A percentile compares a stretch with the other conserved stretches of the same genome.
phyloP scores from a whole-genome alignment of 2,113 vertebrate species.

The Sapayoa aenigma region DNA sequence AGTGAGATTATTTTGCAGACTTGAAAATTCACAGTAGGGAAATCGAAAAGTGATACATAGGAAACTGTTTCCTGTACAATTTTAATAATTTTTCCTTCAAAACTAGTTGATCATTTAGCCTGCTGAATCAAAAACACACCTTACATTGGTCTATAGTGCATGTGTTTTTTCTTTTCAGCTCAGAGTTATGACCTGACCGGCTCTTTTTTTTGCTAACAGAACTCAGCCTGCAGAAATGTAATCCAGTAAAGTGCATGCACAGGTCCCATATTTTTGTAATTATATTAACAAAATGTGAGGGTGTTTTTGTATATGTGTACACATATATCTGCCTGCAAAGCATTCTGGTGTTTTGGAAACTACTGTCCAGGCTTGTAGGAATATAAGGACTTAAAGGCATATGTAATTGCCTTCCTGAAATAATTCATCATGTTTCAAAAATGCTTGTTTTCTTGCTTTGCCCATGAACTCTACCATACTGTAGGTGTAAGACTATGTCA shows the following conservation, averaged over 20 bases:
- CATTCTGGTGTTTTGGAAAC: not conserved
- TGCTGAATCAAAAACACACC: not conserved
- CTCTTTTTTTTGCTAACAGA: not conserved
- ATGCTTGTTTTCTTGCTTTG: not conserved
- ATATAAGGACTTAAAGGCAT: not conserved
- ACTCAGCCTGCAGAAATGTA: not conserved
- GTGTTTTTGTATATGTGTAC: not conserved
- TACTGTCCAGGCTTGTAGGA: not conserved
- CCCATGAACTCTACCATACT: not conserved
- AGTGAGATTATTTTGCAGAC: not conserved
- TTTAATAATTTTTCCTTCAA: not conserved
- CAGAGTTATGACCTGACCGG: not conserved
- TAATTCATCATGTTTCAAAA: not conserved
- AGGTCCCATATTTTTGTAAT: not conserved
- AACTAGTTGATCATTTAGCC: not conserved
- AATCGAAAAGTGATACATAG: not conserved
- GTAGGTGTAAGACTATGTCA: not conserved
- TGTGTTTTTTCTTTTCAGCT: not conserved
- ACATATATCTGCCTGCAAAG: not conserved
- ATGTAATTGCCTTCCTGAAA: not conserved
- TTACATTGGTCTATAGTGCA: not conserved
- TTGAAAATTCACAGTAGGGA: not conserved
- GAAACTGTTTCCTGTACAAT: not conserved
- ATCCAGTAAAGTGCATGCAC: not conserved
- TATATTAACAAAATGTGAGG: not conserved